Base-by-base conservation (phyloP, 2,888 invertebrate genomes). In the Hirtodrosophila alboralis region DNA sequence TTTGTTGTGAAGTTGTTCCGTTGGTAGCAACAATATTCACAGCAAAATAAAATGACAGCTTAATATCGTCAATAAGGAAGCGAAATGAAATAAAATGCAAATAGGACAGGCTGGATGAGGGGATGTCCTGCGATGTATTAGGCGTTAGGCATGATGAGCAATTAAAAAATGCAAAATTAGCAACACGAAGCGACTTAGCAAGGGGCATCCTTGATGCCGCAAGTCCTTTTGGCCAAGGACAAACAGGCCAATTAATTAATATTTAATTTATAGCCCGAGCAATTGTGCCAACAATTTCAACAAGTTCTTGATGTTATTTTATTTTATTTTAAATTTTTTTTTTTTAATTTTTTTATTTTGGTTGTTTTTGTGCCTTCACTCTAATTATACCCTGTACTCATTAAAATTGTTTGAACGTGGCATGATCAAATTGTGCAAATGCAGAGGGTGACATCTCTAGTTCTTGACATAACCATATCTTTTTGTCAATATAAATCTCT, bases 161-260 rank as follows among this genome's bases (percentile, higher is more conserved):
- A 85, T 76, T 73, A 73, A 52, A 63, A 70, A 84, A 85, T 76
- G 67, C 63, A 67, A 74, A 80, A 75, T 85, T 61, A 81, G 67
- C 67, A 59, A 38, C 26, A 44, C 41, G 54, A 34, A 33, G 23
- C 14, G 48, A 2, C 13, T 9, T 5, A 31, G 13, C 31, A 6
- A 7, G 12, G 4, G 4, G 8, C 12, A 16, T 52, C 34, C 57
- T 62, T 28, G 44, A 12, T 9, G 33, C 38, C 37, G 40, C 37
- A 37, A 23, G 34, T 65, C 43, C 48, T 21, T 43, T 48, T 38
- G 58, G 37, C 36, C 13, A 16, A 30, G 10, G 13, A 14, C 26
- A 16, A 47, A 49, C 64, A 34, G 58, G 69, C 44, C 84, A 84
- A 78, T 78, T 78, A 78, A 84, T 84, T 75, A 81, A 78, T 85